Conservation (phyloP, 1,140 invertebrate genomes). For the Cherax destructor region DNA sequence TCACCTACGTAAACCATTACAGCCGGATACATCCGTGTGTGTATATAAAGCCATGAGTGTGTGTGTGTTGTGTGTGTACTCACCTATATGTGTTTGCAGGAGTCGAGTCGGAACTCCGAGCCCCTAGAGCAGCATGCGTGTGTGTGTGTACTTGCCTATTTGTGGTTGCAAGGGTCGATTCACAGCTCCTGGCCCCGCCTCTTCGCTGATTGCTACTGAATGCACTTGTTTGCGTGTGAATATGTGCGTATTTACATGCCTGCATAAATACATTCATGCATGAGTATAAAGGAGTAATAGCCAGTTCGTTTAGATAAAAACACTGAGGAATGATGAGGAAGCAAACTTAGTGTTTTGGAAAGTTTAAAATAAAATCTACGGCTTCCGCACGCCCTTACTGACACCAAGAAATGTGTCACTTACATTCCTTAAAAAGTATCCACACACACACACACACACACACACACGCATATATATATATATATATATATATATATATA, state of each 20-base stretch:
- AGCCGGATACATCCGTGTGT: constrained; percentile 21
- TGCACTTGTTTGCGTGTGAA: not conserved
- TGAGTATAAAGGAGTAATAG: not conserved
- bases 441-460: not conserved
- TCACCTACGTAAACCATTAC: constrained; percentile 41
- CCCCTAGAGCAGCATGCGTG: too few species aligned
- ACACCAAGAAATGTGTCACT: not conserved
- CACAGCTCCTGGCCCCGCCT: too few species aligned
- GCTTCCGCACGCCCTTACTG: not conserved
- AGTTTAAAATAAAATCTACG: not conserved
- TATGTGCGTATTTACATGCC: constrained; percentile 34
- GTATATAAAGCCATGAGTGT: too few species aligned
- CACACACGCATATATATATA: constrained; percentile 22
- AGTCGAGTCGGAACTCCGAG: too few species aligned
- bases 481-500: constrained; percentile 38
- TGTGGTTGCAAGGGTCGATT: too few species aligned
- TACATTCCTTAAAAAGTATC: not conserved
- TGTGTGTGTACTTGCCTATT: too few species aligned
- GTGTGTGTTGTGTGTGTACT: too few species aligned
- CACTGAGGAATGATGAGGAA: not conserved
- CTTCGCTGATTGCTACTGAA: too few species aligned
- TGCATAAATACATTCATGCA: constrained; percentile 15
- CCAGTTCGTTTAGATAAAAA: too few species aligned
- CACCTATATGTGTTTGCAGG: too few species aligned
- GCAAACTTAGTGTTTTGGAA: not conserved